Conservation (phyloP, 2,797 vertebrate genomes). For the Leptoclinus maculatus region DNA sequence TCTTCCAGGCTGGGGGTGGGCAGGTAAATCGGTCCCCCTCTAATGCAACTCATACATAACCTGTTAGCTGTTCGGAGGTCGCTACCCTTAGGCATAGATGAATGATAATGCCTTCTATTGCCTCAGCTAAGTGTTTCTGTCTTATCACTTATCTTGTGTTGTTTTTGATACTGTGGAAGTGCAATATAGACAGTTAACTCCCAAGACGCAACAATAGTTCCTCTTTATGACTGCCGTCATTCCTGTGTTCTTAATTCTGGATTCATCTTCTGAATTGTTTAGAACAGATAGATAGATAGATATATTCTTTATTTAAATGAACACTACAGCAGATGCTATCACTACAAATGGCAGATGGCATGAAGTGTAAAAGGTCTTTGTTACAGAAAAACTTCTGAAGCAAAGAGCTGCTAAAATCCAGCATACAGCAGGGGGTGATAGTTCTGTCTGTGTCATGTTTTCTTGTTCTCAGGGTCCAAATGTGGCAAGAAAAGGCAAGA, state of each 20-base stretch:
- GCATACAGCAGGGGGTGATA: neutral
- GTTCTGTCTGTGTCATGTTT: conserved; percentile 4
- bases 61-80: conserved; percentile 68
- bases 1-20: conserved; percentile 59
- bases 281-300: neutral
- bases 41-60: conserved; percentile 72
- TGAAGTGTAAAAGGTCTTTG: conserved; percentile 5
- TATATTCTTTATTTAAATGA: neutral
- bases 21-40: conserved; percentile 60
- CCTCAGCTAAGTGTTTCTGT: conserved; percentile 65
- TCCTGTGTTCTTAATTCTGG: conserved; percentile 2
- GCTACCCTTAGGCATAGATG: conserved; percentile 63
- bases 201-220: neutral
- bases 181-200: conserved; percentile 49
- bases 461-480: neutral
- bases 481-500: conserved; percentile 36
- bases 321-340: neutral
- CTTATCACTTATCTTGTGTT: conserved; percentile 64
- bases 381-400: conserved; percentile 2
- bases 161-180: conserved; percentile 58
- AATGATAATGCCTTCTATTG: conserved; percentile 67
- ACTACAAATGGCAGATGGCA: neutral
- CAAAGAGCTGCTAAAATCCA: neutral
- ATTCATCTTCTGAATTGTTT: conserved; percentile 31
- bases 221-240: conserved; percentile 21